phyloP scores from a whole-genome alignment of 2,113 vertebrate genomes.

The Paratilapia polleni region DNA sequence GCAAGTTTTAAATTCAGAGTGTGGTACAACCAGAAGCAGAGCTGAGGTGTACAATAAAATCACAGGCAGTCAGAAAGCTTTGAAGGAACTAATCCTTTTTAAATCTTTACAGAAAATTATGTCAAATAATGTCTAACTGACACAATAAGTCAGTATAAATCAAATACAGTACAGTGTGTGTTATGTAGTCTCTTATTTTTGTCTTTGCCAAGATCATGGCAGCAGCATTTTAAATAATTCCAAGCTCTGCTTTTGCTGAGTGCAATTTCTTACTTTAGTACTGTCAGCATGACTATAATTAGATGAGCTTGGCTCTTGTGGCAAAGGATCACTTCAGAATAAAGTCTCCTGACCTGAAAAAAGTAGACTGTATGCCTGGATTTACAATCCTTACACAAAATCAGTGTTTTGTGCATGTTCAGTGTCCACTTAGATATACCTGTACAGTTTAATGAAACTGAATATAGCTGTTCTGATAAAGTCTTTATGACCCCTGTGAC shows the following conservation, averaged over 20 bases:
- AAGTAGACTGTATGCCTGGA: background rate
- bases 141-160: constrained; percentile 3
- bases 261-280: constrained; percentile 20
- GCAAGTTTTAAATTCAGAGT: background rate
- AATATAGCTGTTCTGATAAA: background rate
- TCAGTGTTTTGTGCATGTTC: background rate
- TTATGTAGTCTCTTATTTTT: constrained; percentile 1
- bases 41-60: background rate
- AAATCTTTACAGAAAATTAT: constrained; percentile 11
- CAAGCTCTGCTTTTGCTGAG: constrained; percentile 24
- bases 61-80: background rate
- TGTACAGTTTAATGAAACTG: background rate
- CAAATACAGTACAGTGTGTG: background rate
- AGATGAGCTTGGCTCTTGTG: constrained; percentile 26
- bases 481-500: background rate
- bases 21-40: background rate
- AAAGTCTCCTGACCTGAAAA: constrained; percentile 23
- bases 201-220: background rate
- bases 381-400: background rate
- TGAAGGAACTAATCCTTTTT: background rate
- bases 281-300: constrained; percentile 55
- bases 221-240: constrained; percentile 37
- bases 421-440: background rate
- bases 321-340: constrained; percentile 28
- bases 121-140: constrained; percentile 10